Base-by-base conservation (phyloP, 2,888 invertebrate genomes). In the Cephus rjabovi region DNA sequence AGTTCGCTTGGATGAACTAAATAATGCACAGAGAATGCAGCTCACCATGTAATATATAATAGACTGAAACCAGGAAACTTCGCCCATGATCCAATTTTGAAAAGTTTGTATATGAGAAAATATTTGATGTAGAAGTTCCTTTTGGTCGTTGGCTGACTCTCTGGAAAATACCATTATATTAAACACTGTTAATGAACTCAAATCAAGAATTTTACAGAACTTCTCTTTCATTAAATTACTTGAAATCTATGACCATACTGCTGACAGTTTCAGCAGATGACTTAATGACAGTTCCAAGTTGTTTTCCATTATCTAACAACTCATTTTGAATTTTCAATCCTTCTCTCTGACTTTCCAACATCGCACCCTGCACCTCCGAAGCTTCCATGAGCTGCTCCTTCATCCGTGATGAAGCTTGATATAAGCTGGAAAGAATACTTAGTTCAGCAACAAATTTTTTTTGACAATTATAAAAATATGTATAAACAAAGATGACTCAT, bases 31-130 rank as follows among this genome's bases (percentile, higher is more conserved):
- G 69, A 94, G 85, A 75, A 94, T 85, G 70, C 93, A 90, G 30
- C 93, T 90, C 6, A 92, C 83, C 30, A 93, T 87, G 85, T 95
- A 95, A 90, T 94, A 95, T n/a, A 94, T 87, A 37, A 95, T 88
- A 0, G 94, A 93, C 87, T 95, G 94, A 79, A 95, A 91, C 92
- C 94, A 94, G 1, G 94, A 94, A 76, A 95, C 92, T 91, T 95
- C 95, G 6, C 94, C 94, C 11, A 95, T 89, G 78, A 95, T 92
- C 93, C 94, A 93, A 74, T 92, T 91, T 88, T 95, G 95, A 79
- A 95, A 92, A 75, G 92, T 92, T 23, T 91, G 90, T 69, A 95
- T 88, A 78, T 93, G 92, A 31, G 93, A 92, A 85, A 94, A 93
- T 74, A 94, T 92, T 84, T 94, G 92, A 81, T 92, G 91, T 69